Conservation (phyloP, 2,113 vertebrate genomes). For the Calyptommatus sinebrachiatus region DNA sequence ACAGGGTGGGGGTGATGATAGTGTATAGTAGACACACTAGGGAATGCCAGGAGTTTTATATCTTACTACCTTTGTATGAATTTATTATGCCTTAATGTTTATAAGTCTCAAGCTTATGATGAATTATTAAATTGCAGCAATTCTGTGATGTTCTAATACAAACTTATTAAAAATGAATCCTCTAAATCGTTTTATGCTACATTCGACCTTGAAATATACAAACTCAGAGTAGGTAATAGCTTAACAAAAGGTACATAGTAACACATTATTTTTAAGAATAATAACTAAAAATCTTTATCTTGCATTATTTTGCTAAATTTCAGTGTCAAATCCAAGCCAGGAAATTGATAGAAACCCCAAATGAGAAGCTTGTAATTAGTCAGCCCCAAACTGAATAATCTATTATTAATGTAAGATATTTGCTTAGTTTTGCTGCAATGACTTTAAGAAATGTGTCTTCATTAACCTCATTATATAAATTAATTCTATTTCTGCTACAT, state of each 20-base stretch:
- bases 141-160: background rate
- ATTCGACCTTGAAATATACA: background rate
- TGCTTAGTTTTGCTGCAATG: slow-evolving; percentile 9
- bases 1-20: background rate
- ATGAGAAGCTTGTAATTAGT: slow-evolving; percentile 15
- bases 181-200: background rate
- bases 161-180: background rate
- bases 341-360: background rate
- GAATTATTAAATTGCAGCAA: slow-evolving; percentile 5
- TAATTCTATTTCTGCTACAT: slow-evolving; percentile 3
- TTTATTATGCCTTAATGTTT: background rate
- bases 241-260: background rate
- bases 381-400: slow-evolving; percentile 12
- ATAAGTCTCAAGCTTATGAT: background rate
- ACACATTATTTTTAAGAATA: slow-evolving; percentile 8
- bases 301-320: slow-evolving; percentile 1
- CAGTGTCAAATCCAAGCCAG: slow-evolving; percentile 11
- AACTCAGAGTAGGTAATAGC: background rate
- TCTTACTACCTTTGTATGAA: background rate
- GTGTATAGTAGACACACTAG: background rate
- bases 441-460: slow-evolving; percentile 7
- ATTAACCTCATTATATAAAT: background rate
- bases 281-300: background rate
- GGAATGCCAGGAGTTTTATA: background rate
- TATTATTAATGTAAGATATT: slow-evolving; percentile 18